phyloP scores from a whole-genome alignment of 2,888 invertebrate species.

The Abrostola tripartita region DNA sequence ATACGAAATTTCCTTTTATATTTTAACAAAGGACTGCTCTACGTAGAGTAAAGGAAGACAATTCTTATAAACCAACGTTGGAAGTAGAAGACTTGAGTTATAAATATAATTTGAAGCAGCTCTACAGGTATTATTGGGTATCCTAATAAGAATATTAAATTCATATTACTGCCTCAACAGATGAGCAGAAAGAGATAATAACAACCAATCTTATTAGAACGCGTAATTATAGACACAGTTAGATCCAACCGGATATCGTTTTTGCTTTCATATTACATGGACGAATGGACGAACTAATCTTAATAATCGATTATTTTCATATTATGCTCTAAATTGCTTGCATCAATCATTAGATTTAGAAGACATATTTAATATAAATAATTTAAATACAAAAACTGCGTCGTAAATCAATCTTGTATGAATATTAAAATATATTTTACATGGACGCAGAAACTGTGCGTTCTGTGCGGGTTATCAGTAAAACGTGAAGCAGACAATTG shows the following conservation, averaged over 20 bases:
- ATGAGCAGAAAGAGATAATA: neutral
- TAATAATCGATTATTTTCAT: neutral
- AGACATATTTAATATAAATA: neutral
- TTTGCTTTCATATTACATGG: neutral
- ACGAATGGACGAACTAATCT: slow-evolving; percentile 1
- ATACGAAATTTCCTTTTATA: slow-evolving; percentile 39
- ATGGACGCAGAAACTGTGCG: slow-evolving; percentile 26
- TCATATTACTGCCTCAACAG: neutral
- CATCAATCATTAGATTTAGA: neutral
- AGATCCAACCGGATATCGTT: neutral
- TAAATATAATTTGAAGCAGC: too few species aligned
- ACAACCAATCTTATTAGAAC: slow-evolving; percentile 5
- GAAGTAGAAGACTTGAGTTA: neutral
- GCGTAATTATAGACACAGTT: neutral
- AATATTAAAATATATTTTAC: slow-evolving; percentile 20
- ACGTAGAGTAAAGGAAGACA: neutral
- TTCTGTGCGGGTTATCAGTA: slow-evolving; percentile 48
- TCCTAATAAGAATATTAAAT: too few species aligned
- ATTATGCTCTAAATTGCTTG: neutral
- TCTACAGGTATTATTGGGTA: too few species aligned
- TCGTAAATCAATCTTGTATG: slow-evolving; percentile 21
- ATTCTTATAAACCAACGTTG: neutral
- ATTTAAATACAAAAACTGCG: slow-evolving; percentile 4
- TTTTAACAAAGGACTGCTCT: slow-evolving; percentile 22
- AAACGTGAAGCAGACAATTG: slow-evolving; percentile 52